Evolutionary conservation across 2,797 vertebrate species (phyloP).

Genomic region (Arctocebus calabarensis): DNA sequence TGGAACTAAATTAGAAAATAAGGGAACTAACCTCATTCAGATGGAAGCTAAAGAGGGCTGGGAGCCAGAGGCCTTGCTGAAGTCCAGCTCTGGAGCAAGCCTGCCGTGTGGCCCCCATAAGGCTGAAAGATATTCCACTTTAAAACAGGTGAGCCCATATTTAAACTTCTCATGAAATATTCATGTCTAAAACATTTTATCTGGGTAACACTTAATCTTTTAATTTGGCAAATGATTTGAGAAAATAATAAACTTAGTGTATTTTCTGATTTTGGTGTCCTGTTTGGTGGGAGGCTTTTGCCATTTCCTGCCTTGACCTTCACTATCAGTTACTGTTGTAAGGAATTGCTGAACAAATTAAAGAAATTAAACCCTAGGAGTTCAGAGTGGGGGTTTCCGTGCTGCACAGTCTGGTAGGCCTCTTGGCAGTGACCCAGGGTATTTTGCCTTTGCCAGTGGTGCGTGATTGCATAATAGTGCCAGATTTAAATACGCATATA

Average conservation of each 20-base stretch:
- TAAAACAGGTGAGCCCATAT: not conserved
- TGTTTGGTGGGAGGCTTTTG: not conserved
- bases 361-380: not conserved
- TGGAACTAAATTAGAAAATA: not conserved
- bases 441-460: not conserved
- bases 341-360: not conserved
- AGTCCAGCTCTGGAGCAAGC: not conserved
- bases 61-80: not conserved
- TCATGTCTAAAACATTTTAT: not conserved
- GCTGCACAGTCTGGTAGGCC: not conserved
- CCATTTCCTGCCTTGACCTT: not conserved
- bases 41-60: not conserved
- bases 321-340: not conserved
- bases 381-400: too few relatives aligned
- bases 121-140: not conserved
- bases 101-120: too few relatives aligned
- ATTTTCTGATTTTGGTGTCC: not conserved
- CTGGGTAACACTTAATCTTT: not conserved
- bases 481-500: not conserved
- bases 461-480: rapidly evolving
- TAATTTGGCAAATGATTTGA: not conserved
- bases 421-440: not conserved
- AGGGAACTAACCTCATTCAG: not conserved
- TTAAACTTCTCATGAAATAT: conserved; percentile 22
- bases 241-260: not conserved